These are phyloP conservation scores for Styela clava DNA, from an alignment of 23 tunicate genomes.

Conservation along the genomic window DNA sequence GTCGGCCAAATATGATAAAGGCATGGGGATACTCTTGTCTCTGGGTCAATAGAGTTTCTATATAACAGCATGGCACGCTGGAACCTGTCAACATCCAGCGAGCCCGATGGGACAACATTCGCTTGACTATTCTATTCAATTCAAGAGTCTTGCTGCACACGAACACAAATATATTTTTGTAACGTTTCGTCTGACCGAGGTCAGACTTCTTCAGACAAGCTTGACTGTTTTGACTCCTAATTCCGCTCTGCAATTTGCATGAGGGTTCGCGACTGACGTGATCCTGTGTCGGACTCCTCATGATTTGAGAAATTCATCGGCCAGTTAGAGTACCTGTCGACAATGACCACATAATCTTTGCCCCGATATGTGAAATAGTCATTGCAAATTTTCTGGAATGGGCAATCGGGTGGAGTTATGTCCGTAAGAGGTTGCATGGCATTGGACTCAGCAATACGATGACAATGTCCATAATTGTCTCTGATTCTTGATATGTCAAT, in stretches of 20 bases:
- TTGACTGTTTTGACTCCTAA: neutral
- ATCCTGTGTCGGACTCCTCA: slow-evolving; percentile 7
- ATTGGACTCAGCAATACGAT: neutral
- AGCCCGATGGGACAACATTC: neutral
- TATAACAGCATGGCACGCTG: neutral
- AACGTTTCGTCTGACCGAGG: too few species aligned
- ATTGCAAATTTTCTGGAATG: neutral
- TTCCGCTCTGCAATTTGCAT: neutral
- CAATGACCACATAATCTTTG: neutral
- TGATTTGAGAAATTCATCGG: slow-evolving; percentile 6
- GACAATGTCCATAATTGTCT: neutral
- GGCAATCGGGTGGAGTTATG: neutral
- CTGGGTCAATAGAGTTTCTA: neutral
- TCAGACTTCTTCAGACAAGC: too few species aligned
- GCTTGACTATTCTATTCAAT: neutral
- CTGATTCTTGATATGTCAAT: neutral
- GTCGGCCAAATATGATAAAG: neutral
- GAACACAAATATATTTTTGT: too few species aligned
- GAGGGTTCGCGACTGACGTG: neutral
- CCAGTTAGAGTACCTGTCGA: neutral
- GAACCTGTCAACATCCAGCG: neutral
- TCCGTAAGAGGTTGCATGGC: neutral
- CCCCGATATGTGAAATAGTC: neutral
- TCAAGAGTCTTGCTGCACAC: too few species aligned
- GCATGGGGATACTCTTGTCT: neutral